These are phyloP conservation scores for Chaenodraco wilsoni DNA, from an alignment of 2,797 vertebrate genomes.

Conservation along the genomic window DNA sequence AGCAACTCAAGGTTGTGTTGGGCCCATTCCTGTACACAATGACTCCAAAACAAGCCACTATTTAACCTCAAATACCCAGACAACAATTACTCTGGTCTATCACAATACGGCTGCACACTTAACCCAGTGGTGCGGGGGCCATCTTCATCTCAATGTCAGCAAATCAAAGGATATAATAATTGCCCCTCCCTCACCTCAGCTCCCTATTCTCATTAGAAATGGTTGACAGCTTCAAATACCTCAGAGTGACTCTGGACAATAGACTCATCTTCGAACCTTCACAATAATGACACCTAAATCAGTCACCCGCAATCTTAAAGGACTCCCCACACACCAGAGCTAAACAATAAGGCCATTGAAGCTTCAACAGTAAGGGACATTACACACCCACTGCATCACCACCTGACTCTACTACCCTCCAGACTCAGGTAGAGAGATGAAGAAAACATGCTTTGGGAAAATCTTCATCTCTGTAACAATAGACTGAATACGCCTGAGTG, in stretches of 20 bases:
- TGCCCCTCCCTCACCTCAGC: background rate
- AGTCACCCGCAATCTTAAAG: background rate
- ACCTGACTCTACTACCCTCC: too few species aligned
- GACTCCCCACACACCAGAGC: too few species aligned
- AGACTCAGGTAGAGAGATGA: too few species aligned
- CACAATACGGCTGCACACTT: background rate
- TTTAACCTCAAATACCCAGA: background rate
- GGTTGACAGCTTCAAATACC: background rate
- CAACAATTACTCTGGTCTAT: background rate
- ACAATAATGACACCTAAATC: background rate
- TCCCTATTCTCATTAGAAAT: background rate
- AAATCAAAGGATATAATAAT: background rate
- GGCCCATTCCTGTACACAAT: background rate
- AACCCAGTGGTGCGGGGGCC: background rate
- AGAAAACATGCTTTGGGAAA: too few species aligned
- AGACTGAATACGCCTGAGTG: too few species aligned
- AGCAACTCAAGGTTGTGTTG: background rate
- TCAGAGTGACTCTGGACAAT: background rate
- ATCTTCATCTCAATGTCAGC: background rate
- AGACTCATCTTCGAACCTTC: background rate
- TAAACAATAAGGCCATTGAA: too few species aligned
- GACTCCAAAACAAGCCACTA: background rate
- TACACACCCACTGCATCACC: too few species aligned
- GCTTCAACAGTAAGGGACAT: too few species aligned
- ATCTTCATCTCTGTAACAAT: too few species aligned